Base-by-base conservation (phyloP, 2,888 invertebrate species). In the Pyrochroa serraticornis region DNA sequence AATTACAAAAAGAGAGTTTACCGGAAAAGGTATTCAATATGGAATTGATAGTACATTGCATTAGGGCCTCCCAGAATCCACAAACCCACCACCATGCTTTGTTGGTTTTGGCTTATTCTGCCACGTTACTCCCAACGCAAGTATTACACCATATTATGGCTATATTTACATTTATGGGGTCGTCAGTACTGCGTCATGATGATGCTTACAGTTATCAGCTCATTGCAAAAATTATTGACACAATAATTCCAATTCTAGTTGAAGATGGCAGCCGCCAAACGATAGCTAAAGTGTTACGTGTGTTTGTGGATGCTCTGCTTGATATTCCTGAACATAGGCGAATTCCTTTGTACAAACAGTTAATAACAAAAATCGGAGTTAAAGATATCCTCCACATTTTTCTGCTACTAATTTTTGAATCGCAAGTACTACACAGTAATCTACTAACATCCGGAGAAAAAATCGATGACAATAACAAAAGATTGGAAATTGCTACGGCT, bases 131-230 rank as follows among this genome's bases (percentile, higher is more conserved):
- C 54, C 95, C 95, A 0, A 87, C 89, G 58, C 88, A 91, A 79
- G 93, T 98, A 0, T 80, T 97, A 9, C 91, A 94, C 73, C 94
- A 97, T 71, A 91, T 97, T 2, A 96, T 98, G 88, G 90, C 95
- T 13, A 93, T 99, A 68, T 99, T 99, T 76, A 97, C 97, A 0
- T 99, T 98, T 74, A 95, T 99, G 89, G 98, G 98, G 0, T 92
- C 92, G 0, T 93, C 93, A 0, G 89, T 98, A 7, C 82, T 97
- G 1, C 85, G 96, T 7, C 94, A 95, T 68, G 97, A 98, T 74
- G 96, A 97, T 72, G 90, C 92, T 0, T 97, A 97, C 78, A 96
- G 95, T 73, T 94, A 96, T 76, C 94, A 95, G 77, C 91, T 97
- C 14, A 95, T 97, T 50, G 86, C 89, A 0, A 91, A 90, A 74